Evolutionary conservation across 2,888 invertebrate genomes (phyloP).

Genomic region (Bombylius major): DNA sequence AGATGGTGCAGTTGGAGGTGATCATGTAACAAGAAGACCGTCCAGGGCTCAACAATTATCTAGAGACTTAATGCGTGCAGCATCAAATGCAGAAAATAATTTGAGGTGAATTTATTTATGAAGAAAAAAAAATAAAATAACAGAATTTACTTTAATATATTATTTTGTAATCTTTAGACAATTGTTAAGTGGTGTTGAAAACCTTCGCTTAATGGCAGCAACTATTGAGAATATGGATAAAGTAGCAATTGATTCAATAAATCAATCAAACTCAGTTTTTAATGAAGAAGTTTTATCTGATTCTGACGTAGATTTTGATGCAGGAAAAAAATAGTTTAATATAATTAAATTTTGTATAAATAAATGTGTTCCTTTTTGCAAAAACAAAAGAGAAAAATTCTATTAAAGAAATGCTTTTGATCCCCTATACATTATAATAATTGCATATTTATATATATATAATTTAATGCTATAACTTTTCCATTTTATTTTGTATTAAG

Average conservation of each 20-base stretch:
- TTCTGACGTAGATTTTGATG: constrained; percentile 26
- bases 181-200: constrained; percentile 52
- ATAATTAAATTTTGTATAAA: background rate
- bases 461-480: too few relatives aligned
- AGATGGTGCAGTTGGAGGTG: constrained; percentile 38
- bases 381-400: too few relatives aligned
- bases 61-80: constrained; percentile 47
- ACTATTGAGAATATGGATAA: constrained; percentile 47
- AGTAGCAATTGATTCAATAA: constrained; percentile 33
- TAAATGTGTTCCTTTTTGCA: too few relatives aligned
- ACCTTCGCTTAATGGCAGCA: constrained; percentile 50
- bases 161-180: constrained; percentile 37
- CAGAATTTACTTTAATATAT: background rate
- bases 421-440: too few relatives aligned
- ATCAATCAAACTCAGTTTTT: constrained; percentile 7
- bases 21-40: constrained; percentile 28
- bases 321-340: background rate
- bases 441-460: too few relatives aligned
- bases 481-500: too few relatives aligned
- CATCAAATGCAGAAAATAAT: constrained; percentile 51
- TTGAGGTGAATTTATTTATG: constrained; percentile 39
- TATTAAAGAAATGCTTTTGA: too few relatives aligned
- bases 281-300: constrained; percentile 18
- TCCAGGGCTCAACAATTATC: constrained; percentile 42
- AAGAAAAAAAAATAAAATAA: background rate